A percentile compares a stretch with the other conserved stretches of the same genome.
These are phyloP conservation scores for Elmis aenea DNA, from an alignment of 2,888 invertebrate genomes.

Conservation along the genomic window DNA sequence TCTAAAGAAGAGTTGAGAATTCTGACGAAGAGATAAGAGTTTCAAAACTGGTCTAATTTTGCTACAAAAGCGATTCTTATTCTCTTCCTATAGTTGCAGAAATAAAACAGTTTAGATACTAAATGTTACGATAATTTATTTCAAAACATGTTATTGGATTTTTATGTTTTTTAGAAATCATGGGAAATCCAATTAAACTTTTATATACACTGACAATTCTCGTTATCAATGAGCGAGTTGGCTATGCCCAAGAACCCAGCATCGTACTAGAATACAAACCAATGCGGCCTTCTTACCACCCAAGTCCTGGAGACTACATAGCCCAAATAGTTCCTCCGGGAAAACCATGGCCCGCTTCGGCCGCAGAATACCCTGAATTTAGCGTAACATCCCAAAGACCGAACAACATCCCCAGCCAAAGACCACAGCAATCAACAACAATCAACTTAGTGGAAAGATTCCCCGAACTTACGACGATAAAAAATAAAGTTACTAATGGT, in stretches of 20 bases:
- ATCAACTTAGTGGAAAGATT: slow-evolving; percentile 6
- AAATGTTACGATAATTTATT: too few species aligned
- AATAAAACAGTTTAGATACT: too few species aligned
- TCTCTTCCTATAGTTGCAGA: too few species aligned
- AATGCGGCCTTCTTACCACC: slow-evolving; percentile 6
- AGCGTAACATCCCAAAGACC: not conserved
- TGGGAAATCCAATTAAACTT: too few species aligned
- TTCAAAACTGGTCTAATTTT: too few species aligned
- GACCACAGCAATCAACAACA: not conserved
- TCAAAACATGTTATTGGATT: too few species aligned
- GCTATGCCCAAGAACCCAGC: not conserved
- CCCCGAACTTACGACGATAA: slow-evolving; percentile 11
- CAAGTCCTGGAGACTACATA: slow-evolving; percentile 3
- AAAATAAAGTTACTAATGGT: slow-evolving; percentile 3
- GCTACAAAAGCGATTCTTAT: too few species aligned
- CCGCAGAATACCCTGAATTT: not conserved
- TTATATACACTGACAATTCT: too few species aligned
- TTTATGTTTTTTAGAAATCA: too few species aligned
- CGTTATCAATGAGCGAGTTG: not conserved
- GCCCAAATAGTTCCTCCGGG: slow-evolving; percentile 14
- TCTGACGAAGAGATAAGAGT: too few species aligned
- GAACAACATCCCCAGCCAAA: slow-evolving; percentile 1
- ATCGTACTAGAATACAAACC: slow-evolving; percentile 7
- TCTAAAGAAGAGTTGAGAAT: too few species aligned
- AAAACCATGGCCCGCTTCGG: slow-evolving; percentile 14